These are phyloP conservation scores for Andrena dorsata DNA, from an alignment of 2,888 invertebrate genomes.

Conservation along the genomic window DNA sequence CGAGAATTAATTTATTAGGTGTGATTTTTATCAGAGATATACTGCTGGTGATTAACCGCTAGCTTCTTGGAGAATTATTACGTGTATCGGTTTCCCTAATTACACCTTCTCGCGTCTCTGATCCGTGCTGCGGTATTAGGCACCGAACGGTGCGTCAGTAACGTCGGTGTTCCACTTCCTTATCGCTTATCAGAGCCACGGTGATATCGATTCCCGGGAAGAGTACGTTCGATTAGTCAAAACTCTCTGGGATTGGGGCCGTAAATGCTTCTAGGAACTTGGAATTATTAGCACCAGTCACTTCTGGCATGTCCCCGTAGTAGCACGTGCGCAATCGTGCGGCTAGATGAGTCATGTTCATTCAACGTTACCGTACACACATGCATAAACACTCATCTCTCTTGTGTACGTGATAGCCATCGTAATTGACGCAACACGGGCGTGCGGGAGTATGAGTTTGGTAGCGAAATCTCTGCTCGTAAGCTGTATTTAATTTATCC, in stretches of 20 bases:
- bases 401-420: neutral
- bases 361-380: constrained; percentile 47
- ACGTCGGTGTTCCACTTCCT: constrained; percentile 17
- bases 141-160: neutral
- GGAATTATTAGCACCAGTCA: constrained; percentile 26
- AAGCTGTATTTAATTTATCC: neutral
- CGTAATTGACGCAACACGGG: constrained; percentile 10
- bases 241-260: constrained; percentile 25
- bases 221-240: constrained; percentile 10
- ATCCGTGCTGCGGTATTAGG: neutral
- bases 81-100: neutral
- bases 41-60: neutral
- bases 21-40: neutral
- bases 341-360: constrained; percentile 65
- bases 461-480: constrained; percentile 7
- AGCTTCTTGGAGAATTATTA: neutral
- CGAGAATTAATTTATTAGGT: neutral
- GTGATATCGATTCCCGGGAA: constrained; percentile 55
- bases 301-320: constrained; percentile 38
- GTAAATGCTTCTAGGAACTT: constrained; percentile 50
- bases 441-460: neutral
- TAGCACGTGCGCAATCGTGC: constrained; percentile 63
- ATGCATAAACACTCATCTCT: neutral
- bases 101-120: neutral
- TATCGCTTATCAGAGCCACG: constrained; percentile 46